These are phyloP conservation scores for Graphium colonna DNA, from an alignment of 2,888 invertebrate genomes.

Conservation along the genomic window DNA sequence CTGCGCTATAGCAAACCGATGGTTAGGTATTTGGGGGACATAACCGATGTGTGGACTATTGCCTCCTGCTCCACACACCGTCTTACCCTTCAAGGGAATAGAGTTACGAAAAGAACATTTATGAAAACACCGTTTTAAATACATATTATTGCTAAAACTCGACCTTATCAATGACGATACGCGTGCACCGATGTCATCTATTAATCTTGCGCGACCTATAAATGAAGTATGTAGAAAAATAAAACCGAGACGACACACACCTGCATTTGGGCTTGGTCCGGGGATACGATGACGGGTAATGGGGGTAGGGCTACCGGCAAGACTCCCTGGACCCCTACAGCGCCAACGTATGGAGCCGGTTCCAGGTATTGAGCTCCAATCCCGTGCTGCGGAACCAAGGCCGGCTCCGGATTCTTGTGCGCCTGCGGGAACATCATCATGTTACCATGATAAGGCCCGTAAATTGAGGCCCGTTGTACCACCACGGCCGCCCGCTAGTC, in stretches of 20 bases:
- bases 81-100: too few species aligned
- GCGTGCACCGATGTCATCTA: too few species aligned
- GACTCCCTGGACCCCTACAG: slow-evolving; percentile 44
- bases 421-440: slow-evolving; percentile 35
- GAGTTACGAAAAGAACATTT: too few species aligned
- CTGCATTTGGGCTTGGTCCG: slow-evolving; percentile 61
- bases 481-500: slow-evolving; percentile 6
- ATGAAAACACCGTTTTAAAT: too few species aligned
- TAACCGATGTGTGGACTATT: too few species aligned
- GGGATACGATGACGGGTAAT: slow-evolving; percentile 52
- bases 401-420: slow-evolving; percentile 33
- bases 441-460: slow-evolving; percentile 26
- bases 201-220: too few species aligned
- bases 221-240: too few species aligned
- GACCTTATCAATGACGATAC: too few species aligned
- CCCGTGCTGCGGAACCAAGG: slow-evolving; percentile 57
- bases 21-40: too few species aligned
- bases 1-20: too few species aligned
- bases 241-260: slow-evolving; percentile 34
- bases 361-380: slow-evolving; percentile 64
- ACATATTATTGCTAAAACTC: too few species aligned
- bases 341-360: slow-evolving; percentile 51
- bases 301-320: slow-evolving; percentile 44
- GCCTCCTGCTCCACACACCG: too few species aligned
- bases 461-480: slow-evolving; percentile 1